Evolutionary conservation across 2,113 vertebrate genomes (phyloP).

Genomic region (Opisthocomus hoazin): DNA sequence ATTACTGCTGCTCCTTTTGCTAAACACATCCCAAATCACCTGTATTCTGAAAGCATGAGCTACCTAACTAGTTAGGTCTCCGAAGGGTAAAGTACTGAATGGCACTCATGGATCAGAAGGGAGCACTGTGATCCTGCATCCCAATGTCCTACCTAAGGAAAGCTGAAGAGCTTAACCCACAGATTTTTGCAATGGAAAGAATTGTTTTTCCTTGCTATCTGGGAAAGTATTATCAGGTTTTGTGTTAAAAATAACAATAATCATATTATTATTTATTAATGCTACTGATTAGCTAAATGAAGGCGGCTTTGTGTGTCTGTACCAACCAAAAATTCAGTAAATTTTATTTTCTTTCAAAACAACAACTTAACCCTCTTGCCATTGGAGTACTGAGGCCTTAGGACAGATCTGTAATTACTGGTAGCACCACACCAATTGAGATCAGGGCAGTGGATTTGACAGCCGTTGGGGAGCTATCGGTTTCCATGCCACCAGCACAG

Average conservation of each 20-base stretch:
- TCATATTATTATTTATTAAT: background rate
- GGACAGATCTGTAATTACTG: background rate
- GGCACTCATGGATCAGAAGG: background rate
- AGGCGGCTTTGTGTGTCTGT: background rate
- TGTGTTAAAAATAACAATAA: background rate
- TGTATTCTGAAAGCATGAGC: background rate
- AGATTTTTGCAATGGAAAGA: background rate
- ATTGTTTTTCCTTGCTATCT: background rate
- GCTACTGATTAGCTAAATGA: background rate
- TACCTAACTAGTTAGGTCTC: background rate
- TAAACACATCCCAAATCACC: background rate
- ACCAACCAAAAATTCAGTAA: background rate
- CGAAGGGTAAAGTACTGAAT: background rate
- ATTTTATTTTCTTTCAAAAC: constrained; percentile 40
- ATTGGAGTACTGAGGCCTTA: background rate
- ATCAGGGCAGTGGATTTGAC: constrained; percentile 19
- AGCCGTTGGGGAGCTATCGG: background rate
- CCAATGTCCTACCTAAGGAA: background rate
- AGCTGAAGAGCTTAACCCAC: background rate
- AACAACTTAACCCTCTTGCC: background rate
- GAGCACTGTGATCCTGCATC: background rate
- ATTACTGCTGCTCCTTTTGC: background rate
- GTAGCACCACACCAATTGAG: background rate
- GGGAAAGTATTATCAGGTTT: background rate
- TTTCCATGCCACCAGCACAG: constrained; percentile 18